Base-by-base conservation (phyloP, 2,888 invertebrate genomes). In the Chloromyia formosa region DNA sequence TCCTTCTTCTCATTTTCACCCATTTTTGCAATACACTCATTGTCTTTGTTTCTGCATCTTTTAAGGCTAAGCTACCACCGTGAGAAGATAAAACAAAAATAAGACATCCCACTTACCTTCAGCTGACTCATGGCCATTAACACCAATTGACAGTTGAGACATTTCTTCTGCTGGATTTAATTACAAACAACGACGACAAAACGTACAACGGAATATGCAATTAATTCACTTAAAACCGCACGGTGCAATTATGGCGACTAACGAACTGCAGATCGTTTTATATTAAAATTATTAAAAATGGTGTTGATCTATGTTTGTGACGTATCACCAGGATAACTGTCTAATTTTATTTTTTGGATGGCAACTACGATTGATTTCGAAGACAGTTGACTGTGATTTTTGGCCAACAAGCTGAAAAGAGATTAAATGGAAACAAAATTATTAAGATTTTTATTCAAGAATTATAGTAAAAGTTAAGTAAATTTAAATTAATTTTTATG, bases 51-150 rank as follows among this genome's bases (percentile, higher is more conserved):
- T n/a, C 12, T 49, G 49, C 16, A n/a, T 49, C 49, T 49, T n/a
- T 49, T 3, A 12, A 49, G 16, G 12, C 49, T 49, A 49, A 49
- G 12, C 49, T 7, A 35, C 12, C 16, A 58, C 18, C n/a, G 18
- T 58, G 18, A 10, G 5, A 58, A 58, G 18, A 1, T 22, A 58
- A 58, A 16, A 16, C 1, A 12, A 18, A 58, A 58, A 20, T 20
- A 22, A 9, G 18, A 10, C 27, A 61, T 3, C 27, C 22, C 22
- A 66, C 68, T 69, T 69, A 69, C 68, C 68, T 69, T 69, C 68
- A 54, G 68, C 54, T 53, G 68, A 53, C 54, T 69, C 68, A 27
- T 54, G 53, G 12, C 68, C 68, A 54, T 69, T 69, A 69, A 69
- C 35, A 27, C 16, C 27, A 23, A 0, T n/a, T n/a, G 60, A 14